These are phyloP conservation scores for Planiliza haematocheilus DNA, from an alignment of 2,113 vertebrate species.

Conservation along the genomic window DNA sequence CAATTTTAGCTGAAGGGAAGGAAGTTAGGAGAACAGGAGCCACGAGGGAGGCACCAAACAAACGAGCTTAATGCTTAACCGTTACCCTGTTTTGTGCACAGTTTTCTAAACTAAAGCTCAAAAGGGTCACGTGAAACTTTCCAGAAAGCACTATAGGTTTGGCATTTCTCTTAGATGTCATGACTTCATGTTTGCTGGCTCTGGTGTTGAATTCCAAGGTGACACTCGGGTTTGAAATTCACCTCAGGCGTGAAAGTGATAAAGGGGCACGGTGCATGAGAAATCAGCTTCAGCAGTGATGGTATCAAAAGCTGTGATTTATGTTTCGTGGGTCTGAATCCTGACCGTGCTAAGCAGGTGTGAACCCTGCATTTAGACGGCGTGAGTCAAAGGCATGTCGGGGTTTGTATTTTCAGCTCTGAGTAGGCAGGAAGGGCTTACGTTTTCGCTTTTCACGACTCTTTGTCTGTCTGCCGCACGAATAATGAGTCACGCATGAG, in stretches of 20 bases:
- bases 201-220: slow-evolving; percentile 56
- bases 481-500: slow-evolving; percentile 58
- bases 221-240: slow-evolving; percentile 49
- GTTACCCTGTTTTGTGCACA: slow-evolving; percentile 35
- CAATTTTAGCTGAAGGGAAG: slow-evolving; percentile 78
- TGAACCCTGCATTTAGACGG: slow-evolving; percentile 45
- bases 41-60: slow-evolving; percentile 54
- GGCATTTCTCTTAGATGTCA: slow-evolving; percentile 35
- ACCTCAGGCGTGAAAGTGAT: slow-evolving; percentile 44
- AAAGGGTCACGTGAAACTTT: slow-evolving; percentile 37
- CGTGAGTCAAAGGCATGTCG: slow-evolving; percentile 62
- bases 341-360: slow-evolving; percentile 50
- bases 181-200: slow-evolving; percentile 46
- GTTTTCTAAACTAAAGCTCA: slow-evolving; percentile 35
- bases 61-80: slow-evolving; percentile 34
- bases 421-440: slow-evolving; percentile 47
- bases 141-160: slow-evolving; percentile 30
- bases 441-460: slow-evolving; percentile 30
- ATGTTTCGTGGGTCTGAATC: slow-evolving; percentile 27
- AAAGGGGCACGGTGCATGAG: slow-evolving; percentile 29
- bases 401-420: slow-evolving; percentile 28
- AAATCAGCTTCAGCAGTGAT: slow-evolving; percentile 19
- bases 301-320: slow-evolving; percentile 50
- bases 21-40: slow-evolving; percentile 71
- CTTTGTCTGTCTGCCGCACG: slow-evolving; percentile 33